A percentile compares a stretch with the other conserved stretches of the same genome.
These are phyloP conservation scores for Syngnathus scovelli DNA, from an alignment of 2,113 vertebrate genomes.

Conservation along the genomic window DNA sequence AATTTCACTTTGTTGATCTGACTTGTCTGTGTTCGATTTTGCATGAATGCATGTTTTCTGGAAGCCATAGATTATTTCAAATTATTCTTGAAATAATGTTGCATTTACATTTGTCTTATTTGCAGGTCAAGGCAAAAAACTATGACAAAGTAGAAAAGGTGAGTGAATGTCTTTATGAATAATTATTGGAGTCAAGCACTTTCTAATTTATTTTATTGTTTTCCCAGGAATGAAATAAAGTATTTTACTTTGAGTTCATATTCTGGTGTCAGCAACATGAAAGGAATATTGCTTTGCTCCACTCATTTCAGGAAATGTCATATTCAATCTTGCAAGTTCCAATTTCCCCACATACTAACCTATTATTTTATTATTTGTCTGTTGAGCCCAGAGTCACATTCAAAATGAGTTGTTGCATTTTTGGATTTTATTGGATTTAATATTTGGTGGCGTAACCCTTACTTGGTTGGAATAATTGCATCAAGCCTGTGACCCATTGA, in stretches of 20 bases:
- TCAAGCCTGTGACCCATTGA: no score
- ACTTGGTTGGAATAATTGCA: no score
- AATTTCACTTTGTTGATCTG: conserved; percentile 76
- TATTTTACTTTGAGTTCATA: neutral
- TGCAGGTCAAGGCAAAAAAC: conserved; percentile 99
- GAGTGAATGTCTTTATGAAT: conserved; percentile 58
- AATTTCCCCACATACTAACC: neutral
- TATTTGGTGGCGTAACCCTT: no score
- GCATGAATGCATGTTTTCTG: conserved; percentile 53
- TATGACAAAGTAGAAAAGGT: conserved; percentile 99
- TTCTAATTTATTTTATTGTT: neutral
- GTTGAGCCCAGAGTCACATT: neutral
- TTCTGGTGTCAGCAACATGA: neutral
- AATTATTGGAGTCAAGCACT: neutral
- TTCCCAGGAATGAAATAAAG: neutral
- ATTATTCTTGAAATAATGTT: conserved; percentile 55
- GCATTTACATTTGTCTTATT: conserved; percentile 74
- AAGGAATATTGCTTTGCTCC: neutral
- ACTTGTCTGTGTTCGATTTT: conserved; percentile 20
- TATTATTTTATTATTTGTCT: neutral
- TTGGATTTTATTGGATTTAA: neutral
- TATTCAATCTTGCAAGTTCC: neutral
- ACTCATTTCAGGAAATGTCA: neutral
- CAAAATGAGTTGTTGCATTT: neutral
- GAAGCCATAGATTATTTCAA: conserved; percentile 12